Percentiles rank a stretch among this genome's conserved stretches.
phyloP scores from a whole-genome alignment of 2,113 vertebrate species.

The Apodemus sylvaticus region DNA sequence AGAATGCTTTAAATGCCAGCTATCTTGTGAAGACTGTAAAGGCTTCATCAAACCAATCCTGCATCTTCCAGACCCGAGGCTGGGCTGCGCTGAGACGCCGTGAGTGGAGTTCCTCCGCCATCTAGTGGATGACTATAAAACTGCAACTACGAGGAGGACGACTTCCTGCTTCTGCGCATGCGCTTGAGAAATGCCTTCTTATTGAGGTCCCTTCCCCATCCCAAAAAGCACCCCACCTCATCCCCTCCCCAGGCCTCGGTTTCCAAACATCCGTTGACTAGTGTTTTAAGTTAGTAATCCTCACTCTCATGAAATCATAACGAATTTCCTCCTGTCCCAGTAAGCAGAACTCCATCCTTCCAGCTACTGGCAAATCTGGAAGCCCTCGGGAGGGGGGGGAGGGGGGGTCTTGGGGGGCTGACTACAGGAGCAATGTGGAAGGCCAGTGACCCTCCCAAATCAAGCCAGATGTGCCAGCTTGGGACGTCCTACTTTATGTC shows the following conservation, averaged over 20 bases:
- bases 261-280: not conserved
- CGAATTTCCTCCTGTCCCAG: not conserved
- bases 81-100: accelerated
- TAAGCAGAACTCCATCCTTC: not conserved
- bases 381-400: accelerated
- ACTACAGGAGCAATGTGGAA: accelerated
- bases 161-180: accelerated
- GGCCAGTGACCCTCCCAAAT: accelerated
- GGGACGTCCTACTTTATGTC: too few relatives aligned
- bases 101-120: conserved; percentile 42
- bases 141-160: not conserved
- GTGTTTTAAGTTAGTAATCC: not conserved
- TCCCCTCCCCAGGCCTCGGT: not conserved
- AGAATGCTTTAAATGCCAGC: not conserved
- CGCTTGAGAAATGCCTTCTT: accelerated
- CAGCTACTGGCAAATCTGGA: not conserved
- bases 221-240: not conserved
- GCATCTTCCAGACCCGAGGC: not conserved
- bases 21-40: not conserved
- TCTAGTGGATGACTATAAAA: conserved; percentile 41
- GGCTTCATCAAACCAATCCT: not conserved
- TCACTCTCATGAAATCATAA: not conserved
- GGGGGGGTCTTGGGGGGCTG: too few relatives aligned
- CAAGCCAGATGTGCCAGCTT: not conserved
- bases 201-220: not conserved